Base-by-base conservation (phyloP, 2,888 invertebrate genomes). In the Dryobotodes eremita region DNA sequence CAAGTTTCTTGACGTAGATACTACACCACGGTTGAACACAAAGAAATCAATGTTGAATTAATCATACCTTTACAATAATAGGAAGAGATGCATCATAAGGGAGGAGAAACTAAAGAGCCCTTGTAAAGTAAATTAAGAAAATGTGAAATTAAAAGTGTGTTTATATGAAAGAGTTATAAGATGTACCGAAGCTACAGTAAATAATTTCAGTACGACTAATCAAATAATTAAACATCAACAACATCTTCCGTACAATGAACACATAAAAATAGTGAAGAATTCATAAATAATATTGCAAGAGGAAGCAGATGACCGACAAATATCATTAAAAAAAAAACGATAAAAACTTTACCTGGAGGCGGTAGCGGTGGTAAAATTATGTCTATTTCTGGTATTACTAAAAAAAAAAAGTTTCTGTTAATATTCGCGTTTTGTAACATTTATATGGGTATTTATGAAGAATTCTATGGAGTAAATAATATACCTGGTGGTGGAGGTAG, bases 401-500 rank as follows among this genome's bases (percentile, higher is more conserved):
- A 36, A 82, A 80, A 68, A 53, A 17, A 66, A n/a, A 11, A 23
- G 6, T 59, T 15, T 42, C 3, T 31, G 26, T 77, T 77, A 57
- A 59, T 31, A 36, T 42, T 46, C 0, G 0, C 2, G n/a, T 36
- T 55, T 10, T 13, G 23, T 46, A 74, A 61, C 4, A 50, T 15
- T 20, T 73, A 46, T n/a, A 55, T 20, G 17, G 55, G 7, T 20
- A 13, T 55, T 36, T 55, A 42, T 42, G 11, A 57, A 17, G n/a
- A 13, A 17, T n/a, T 46, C 2, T 74, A 17, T 36, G n/a, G 1
- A 57, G 13, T 31, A 2, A 42, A n/a, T 31, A 46, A 31, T 71
- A 31, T 83, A 83, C 85, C 80, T 84, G 59, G n/a, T 64, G n/a
- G 26, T 1, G n/a, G 6, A 46, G 26, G 57, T 31, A 0, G 50